phyloP scores from a whole-genome alignment of 2,113 vertebrate genomes.

The Oxygymnocypris stewartii region DNA sequence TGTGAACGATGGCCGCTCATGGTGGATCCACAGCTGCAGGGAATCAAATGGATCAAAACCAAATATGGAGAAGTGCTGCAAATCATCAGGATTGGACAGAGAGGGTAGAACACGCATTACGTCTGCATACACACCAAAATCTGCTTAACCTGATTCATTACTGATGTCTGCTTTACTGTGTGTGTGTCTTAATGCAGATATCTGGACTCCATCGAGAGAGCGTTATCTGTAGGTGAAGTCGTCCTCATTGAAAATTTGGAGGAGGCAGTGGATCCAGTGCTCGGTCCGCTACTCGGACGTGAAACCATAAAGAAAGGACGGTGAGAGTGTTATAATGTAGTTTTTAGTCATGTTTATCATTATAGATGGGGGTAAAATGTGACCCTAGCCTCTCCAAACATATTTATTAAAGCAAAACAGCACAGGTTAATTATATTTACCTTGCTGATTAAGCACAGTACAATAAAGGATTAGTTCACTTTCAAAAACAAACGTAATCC shows the following conservation, averaged over 20 bases:
- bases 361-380: background rate
- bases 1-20: constrained; percentile 94
- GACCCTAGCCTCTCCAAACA: background rate
- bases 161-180: background rate
- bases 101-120: constrained; percentile 74
- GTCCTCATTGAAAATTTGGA: constrained; percentile 94
- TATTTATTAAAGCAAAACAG: background rate
- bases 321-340: constrained; percentile 68
- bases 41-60: constrained; percentile 90
- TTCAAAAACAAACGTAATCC: too few species aligned
- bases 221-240: constrained; percentile 82
- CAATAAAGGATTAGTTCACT: background rate
- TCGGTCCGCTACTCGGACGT: constrained; percentile 87
- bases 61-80: constrained; percentile 77
- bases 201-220: constrained; percentile 83
- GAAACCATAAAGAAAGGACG: constrained; percentile 95
- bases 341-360: background rate
- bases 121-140: background rate
- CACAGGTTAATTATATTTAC: background rate
- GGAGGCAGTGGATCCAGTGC: constrained; percentile 88
- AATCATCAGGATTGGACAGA: constrained; percentile 80
- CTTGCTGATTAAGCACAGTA: background rate
- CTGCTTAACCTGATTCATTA: background rate
- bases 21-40: constrained; percentile 95
- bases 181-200: constrained; percentile 73